A percentile compares a stretch with the other conserved stretches of the same genome.
Conservation (phyloP, 1,140 invertebrate genomes). For the Sesamia nonagrioides region DNA sequence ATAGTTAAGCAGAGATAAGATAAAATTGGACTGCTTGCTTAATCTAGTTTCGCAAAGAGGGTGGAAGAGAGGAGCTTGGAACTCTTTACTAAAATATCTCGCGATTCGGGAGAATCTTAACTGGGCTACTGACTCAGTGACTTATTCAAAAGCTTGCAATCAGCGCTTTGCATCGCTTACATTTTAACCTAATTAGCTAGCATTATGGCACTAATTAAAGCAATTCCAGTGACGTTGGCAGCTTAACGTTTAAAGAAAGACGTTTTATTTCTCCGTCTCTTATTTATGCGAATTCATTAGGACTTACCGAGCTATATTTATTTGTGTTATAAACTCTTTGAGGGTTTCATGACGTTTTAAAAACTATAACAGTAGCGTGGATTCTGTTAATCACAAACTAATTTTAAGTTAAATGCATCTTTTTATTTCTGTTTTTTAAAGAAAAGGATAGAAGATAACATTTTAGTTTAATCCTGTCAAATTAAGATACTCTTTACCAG, state of each 20-base stretch:
- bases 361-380: too few relatives aligned
- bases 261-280: neutral
- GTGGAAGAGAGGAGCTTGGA: neutral
- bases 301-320: neutral
- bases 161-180: conserved; percentile 18
- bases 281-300: conserved; percentile 15
- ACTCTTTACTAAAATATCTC: conserved; percentile 17
- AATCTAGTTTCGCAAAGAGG: conserved; percentile 1
- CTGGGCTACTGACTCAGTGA: conserved; percentile 16
- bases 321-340: neutral
- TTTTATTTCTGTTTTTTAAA: too few relatives aligned
- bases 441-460: too few relatives aligned
- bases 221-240: conserved; percentile 27
- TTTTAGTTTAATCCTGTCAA: too few relatives aligned
- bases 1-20: conserved; percentile 12
- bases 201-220: conserved; percentile 31
- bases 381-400: too few relatives aligned
- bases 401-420: too few relatives aligned
- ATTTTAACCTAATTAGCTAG: conserved; percentile 40
- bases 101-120: neutral
- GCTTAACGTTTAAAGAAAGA: conserved; percentile 20
- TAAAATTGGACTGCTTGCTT: neutral
- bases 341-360: conserved; percentile 23
- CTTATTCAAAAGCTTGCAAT: conserved; percentile 7
- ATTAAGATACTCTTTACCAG: too few relatives aligned